Evolutionary conservation across 2,113 vertebrate species (phyloP), one percentile per base, ranked within the genome.

Genomic region (Solea senegalensis): DNA sequence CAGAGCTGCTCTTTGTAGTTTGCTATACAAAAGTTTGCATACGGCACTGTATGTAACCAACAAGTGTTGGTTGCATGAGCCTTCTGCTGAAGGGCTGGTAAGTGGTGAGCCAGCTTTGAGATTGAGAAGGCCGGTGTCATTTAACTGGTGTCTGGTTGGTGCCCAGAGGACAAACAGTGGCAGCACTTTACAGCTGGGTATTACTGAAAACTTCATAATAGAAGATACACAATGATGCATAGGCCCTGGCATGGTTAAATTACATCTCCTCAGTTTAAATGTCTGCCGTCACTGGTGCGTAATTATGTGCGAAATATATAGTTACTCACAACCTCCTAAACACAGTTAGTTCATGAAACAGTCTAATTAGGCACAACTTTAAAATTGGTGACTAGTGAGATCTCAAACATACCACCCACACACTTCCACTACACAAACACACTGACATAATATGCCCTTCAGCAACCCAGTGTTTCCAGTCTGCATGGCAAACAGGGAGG

Each of bases 241-340:
- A 43, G 60, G 69, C 76, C 67, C 34, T 68, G 59, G 43, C 64
- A 66, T 53, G 65, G 43, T 73, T 21, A 69, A 82, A 84, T 82
- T 62, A 80, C 71, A 81, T 28, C 79, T 63, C 50, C 53, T 7
- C 15, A 34, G n/a, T 74, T 65, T 57, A 58, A 72, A 55, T 59
- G 39, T 69, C 43, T 58, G 50, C 68, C 43, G 48, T 69, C 78
- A 61, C 65, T 54, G 68, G 9, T 56, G 5, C 57, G 41, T 83
- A 78, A 85, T 83, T 82, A 85, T n/a, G 68, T 73, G 70, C 56
- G 49, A 78, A 82, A 57, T 64, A 81, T 64, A 76, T 16, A 78
- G 69, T 71, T 72, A 61, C 50, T 78, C 54, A 51, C 49, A 39
- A 74, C 65, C 67, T 70, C 44, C 26, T 16, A n/a, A 79, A 67